phyloP scores from a whole-genome alignment of 35 echinoderm and acorn worm genomes.

The Amphiura filiformis region DNA sequence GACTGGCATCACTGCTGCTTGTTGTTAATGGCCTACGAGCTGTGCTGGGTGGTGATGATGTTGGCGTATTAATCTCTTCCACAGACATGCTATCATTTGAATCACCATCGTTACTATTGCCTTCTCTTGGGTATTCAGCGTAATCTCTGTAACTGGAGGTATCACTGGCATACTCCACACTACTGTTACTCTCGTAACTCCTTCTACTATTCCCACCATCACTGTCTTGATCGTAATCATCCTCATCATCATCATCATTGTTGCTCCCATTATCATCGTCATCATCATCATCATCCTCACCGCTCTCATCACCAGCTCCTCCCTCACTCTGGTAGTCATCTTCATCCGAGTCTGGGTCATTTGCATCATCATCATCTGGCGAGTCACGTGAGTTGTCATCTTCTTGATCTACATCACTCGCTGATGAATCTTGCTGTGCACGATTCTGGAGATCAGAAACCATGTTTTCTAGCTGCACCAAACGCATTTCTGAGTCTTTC shows the following conservation, averaged over 20 bases:
- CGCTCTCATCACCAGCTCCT: not conserved
- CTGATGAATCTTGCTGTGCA: not conserved
- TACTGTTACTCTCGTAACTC: not conserved
- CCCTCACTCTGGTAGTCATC: not conserved
- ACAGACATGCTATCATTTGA: not conserved
- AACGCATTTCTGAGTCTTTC: not conserved
- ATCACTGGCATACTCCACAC: not conserved
- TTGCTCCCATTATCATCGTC: not conserved
- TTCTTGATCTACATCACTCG: not conserved
- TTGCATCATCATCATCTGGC: not conserved
- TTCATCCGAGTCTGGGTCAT: not conserved
- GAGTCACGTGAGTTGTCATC: not conserved
- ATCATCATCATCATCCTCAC: constrained; percentile 16
- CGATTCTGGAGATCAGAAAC: not conserved
- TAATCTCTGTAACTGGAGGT: not conserved
- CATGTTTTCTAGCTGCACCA: not conserved
- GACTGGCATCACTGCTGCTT: too few relatives aligned
- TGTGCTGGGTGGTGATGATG: not conserved
- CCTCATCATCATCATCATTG: not conserved
- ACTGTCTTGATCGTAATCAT: constrained; percentile 3
- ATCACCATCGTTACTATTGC: not conserved
- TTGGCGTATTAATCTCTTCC: not conserved
- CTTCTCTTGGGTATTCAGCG: not conserved
- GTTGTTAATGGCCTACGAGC: too few relatives aligned
- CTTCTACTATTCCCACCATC: not conserved